Conservation (phyloP, 2,113 vertebrate species). For the Pseudolaguvia tuberculata region DNA sequence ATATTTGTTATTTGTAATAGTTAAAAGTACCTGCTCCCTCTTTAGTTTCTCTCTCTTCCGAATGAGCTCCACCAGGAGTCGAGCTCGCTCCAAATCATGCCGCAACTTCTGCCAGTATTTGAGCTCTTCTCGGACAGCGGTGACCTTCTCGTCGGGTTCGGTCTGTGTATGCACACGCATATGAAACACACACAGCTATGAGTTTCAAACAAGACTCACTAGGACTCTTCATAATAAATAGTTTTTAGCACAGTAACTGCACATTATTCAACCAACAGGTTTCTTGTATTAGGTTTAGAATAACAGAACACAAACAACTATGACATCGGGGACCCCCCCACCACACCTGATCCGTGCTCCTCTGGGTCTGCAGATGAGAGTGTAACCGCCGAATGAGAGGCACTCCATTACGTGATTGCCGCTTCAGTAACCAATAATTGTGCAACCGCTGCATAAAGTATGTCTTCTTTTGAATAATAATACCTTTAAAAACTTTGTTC, state of each 20-base stretch:
- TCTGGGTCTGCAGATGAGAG: slow-evolving; percentile 82
- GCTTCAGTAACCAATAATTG: slow-evolving; percentile 93
- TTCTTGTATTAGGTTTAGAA: neutral
- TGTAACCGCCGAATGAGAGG: slow-evolving; percentile 89
- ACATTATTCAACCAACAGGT: neutral
- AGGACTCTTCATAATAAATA: neutral
- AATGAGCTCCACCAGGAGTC: slow-evolving; percentile 92
- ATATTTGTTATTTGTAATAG: neutral
- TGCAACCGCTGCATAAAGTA: slow-evolving; percentile 96
- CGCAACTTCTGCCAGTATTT: slow-evolving; percentile 98
- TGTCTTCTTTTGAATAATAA: slow-evolving; percentile 88
- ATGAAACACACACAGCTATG: neutral
- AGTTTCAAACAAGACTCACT: no score
- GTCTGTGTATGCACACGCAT: slow-evolving; percentile 64
- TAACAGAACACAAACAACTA: neutral
- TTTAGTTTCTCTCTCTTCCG: slow-evolving; percentile 97
- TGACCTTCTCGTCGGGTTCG: slow-evolving; percentile 90
- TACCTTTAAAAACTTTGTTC: slow-evolving; percentile 88
- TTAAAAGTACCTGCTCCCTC: slow-evolving; percentile 81
- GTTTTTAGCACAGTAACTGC: neutral
- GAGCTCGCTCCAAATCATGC: slow-evolving; percentile 88
- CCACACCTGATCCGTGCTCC: slow-evolving; percentile 80
- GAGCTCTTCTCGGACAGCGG: slow-evolving; percentile 86
- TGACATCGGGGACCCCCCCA: neutral
- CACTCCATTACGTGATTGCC: slow-evolving; percentile 89